Evolutionary conservation across 2,113 vertebrate genomes (phyloP).

Genomic region (Psettodes erumei): DNA sequence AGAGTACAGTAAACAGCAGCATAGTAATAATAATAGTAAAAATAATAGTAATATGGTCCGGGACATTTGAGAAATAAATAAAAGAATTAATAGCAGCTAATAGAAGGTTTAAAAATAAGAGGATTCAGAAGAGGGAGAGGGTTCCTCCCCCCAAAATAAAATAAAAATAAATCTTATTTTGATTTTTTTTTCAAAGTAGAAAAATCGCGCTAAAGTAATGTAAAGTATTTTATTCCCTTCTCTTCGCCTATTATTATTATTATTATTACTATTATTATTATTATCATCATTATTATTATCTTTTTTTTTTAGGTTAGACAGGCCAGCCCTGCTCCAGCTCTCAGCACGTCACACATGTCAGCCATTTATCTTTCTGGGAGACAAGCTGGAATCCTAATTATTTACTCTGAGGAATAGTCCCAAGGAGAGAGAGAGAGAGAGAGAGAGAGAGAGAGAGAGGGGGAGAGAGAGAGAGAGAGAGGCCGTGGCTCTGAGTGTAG

Average conservation of each 20-base stretch:
- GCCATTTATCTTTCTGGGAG: conserved; percentile 92
- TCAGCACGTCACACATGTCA: conserved; percentile 91
- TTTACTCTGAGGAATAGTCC: conserved; percentile 89
- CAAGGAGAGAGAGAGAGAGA: conserved; percentile 38
- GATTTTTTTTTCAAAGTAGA: background rate
- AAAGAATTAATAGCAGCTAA: background rate
- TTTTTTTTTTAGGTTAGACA: conserved; percentile 21
- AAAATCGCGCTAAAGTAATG: background rate
- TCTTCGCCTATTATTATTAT: no score
- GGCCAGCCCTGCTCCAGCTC: conserved; percentile 77
- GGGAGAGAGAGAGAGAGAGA: conserved; percentile 41
- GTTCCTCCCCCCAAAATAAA: background rate
- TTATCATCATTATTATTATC: background rate
- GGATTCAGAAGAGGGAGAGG: background rate
- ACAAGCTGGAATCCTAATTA: conserved; percentile 92
- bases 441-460: conserved; percentile 33
- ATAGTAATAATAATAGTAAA: no score
- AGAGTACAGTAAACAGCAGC: no score
- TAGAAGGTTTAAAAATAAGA: no score
- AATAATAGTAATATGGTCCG: no score
- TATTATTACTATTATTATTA: no score
- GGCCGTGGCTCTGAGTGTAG: conserved; percentile 68
- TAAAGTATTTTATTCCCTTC: no score
- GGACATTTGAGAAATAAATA: background rate
- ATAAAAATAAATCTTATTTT: background rate